Evolutionary conservation across 2,113 vertebrate genomes (phyloP).

Genomic region (Eurypyga helias): DNA sequence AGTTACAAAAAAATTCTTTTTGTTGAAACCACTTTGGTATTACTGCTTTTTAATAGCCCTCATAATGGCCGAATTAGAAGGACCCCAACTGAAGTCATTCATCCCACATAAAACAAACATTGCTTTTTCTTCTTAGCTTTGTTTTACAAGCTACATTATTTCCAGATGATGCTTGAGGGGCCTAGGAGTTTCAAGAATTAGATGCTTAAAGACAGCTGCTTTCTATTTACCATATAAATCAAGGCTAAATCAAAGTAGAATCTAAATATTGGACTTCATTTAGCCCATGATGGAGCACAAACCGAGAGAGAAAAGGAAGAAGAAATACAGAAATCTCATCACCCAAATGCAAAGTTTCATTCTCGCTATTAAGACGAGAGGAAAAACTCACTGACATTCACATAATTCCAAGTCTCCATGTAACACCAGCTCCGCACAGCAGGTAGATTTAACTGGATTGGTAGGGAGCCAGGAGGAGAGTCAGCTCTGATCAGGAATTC

Average conservation of each 20-base stretch:
- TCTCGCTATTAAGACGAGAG: background rate
- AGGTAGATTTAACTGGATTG: conserved; percentile 13
- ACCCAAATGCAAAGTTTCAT: background rate
- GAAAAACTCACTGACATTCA: background rate
- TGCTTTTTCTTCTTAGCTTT: conserved; percentile 87
- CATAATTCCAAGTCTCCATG: background rate
- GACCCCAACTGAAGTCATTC: conserved; percentile 83
- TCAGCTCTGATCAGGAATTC: background rate
- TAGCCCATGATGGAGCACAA: conserved; percentile 44
- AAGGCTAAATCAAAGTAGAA: conserved; percentile 79
- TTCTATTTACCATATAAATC: conserved; percentile 83
- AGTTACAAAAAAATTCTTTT: conserved; percentile 71
- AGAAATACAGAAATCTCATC: background rate
- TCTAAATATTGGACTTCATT: conserved; percentile 67
- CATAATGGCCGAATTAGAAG: conserved; percentile 87
- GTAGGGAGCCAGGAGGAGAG: background rate
- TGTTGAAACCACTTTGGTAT: conserved; percentile 78
- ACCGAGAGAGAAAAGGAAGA: conserved; percentile 18
- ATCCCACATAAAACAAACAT: conserved; percentile 93
- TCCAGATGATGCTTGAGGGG: conserved; percentile 89
- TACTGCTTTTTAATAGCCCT: conserved; percentile 85
- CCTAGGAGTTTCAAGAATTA: conserved; percentile 74
- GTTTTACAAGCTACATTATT: conserved; percentile 88
- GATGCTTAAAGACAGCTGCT: conserved; percentile 83
- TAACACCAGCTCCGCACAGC: background rate